phyloP scores from a whole-genome alignment of 2,113 vertebrate species.

The Dipodomys ordii region DNA sequence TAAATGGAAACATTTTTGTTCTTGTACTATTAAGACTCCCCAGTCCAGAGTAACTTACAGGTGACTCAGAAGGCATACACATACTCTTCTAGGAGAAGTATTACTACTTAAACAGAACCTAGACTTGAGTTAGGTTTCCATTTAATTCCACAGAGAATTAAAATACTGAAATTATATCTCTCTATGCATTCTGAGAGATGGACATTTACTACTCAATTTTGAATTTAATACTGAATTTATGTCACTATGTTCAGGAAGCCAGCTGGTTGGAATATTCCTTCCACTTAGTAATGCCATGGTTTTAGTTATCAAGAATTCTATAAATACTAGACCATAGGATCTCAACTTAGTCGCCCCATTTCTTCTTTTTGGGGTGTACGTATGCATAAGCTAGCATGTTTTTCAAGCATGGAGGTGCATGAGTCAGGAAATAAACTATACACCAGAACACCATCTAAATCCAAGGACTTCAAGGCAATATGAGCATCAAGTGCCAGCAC shows the following conservation, averaged over 20 bases:
- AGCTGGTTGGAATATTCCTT: not conserved
- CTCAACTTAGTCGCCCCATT: not conserved
- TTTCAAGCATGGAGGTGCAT: not conserved
- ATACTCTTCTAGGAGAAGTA: not conserved
- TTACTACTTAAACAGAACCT: not conserved
- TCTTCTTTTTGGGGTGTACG: not conserved
- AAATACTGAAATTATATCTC: not conserved
- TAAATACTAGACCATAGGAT: not conserved
- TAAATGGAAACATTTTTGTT: not conserved
- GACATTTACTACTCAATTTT: not conserved
- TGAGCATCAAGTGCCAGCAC: not conserved
- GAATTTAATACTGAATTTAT: not conserved
- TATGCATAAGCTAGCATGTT: not conserved
- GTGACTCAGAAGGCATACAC: not conserved
- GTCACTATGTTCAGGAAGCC: not conserved
- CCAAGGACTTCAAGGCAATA: not conserved
- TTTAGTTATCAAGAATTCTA: not conserved
- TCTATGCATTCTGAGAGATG: not conserved
- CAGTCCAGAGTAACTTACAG: not conserved
- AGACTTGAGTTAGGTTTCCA: not conserved
- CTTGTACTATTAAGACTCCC: not conserved
- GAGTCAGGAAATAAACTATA: not conserved
- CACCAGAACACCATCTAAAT: not conserved
- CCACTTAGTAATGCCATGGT: not conserved
- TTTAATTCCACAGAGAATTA: not conserved